Conservation (phyloP, 2,797 vertebrate genomes). For the Apogon talboti region DNA sequence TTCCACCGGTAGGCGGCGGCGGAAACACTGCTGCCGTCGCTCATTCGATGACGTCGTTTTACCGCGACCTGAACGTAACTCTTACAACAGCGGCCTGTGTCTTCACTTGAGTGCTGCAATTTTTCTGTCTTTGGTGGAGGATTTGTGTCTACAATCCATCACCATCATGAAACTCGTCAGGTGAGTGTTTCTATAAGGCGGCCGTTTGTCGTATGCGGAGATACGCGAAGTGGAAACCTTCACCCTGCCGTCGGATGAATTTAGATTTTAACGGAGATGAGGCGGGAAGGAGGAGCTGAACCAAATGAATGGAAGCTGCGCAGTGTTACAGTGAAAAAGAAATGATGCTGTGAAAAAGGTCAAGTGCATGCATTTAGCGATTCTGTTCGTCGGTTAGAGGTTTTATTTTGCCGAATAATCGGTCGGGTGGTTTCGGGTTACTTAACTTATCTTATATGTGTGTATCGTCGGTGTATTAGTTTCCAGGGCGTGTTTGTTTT, state of each 20-base stretch:
- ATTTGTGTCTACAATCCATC: constrained; percentile 64
- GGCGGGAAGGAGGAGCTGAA: constrained; percentile 73
- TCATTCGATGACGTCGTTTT: constrained; percentile 50
- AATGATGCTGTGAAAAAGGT: too few relatives aligned
- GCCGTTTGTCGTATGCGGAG: accelerated
- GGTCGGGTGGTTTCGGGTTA: too few relatives aligned
- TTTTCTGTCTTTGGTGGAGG: constrained; percentile 78
- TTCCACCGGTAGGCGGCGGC: constrained; percentile 7
- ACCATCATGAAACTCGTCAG: constrained; percentile 86
- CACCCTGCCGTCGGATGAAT: constrained; percentile 55
- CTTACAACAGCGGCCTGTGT: constrained; percentile 67
- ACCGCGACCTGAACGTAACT: constrained; percentile 53
- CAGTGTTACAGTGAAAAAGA: background rate
- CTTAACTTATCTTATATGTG: too few relatives aligned
- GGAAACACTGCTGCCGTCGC: constrained; percentile 2
- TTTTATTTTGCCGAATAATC: too few relatives aligned
- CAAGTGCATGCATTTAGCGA: background rate
- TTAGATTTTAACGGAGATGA: constrained; percentile 64
- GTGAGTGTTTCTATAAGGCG: constrained; percentile 35
- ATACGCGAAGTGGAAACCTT: accelerated
- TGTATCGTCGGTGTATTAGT: too few relatives aligned
- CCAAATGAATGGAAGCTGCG: constrained; percentile 61
- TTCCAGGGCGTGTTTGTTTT: background rate
- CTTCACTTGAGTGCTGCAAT: constrained; percentile 70
- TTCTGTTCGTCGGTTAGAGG: too few relatives aligned